Evolutionary conservation across 1,140 invertebrate genomes (phyloP).

Genomic region (Oscheius sp.): DNA sequence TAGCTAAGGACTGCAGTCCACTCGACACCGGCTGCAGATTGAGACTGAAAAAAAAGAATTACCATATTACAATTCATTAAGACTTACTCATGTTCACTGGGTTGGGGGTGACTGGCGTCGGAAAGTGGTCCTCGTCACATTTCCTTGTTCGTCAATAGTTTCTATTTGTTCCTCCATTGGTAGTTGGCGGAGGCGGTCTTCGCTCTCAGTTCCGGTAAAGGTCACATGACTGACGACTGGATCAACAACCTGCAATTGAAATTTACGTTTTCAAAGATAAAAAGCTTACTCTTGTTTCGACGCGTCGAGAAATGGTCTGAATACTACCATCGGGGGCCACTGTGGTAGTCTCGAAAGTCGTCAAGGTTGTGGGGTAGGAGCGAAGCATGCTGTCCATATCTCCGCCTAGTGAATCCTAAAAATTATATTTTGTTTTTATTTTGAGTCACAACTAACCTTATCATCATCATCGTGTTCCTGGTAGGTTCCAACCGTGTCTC

Average conservation of each 20-base stretch:
- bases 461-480: conserved; percentile 40
- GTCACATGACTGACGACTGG: conserved; percentile 52
- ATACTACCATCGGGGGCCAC: conserved; percentile 47
- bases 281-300: conserved; percentile 47
- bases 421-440: background rate
- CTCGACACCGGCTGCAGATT: background rate
- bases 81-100: background rate
- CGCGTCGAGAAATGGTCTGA: conserved; percentile 54
- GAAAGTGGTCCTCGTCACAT: conserved; percentile 30
- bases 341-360: conserved; percentile 51
- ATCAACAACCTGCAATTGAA: conserved; percentile 33
- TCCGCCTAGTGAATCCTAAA: conserved; percentile 49
- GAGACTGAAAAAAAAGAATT: background rate
- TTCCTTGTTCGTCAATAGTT: conserved; percentile 24
- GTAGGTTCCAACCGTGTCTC: conserved; percentile 46
- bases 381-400: conserved; percentile 33
- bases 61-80: background rate
- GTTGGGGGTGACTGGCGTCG: background rate
- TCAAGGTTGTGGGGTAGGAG: conserved; percentile 55
- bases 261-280: background rate
- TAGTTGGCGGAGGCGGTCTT: conserved; percentile 50
- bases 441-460: background rate
- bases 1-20: background rate
- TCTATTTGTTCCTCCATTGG: conserved; percentile 28
- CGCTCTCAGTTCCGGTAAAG: conserved; percentile 55